Conservation (phyloP, 2,797 vertebrate genomes). For the Trichosurus vulpecula region DNA sequence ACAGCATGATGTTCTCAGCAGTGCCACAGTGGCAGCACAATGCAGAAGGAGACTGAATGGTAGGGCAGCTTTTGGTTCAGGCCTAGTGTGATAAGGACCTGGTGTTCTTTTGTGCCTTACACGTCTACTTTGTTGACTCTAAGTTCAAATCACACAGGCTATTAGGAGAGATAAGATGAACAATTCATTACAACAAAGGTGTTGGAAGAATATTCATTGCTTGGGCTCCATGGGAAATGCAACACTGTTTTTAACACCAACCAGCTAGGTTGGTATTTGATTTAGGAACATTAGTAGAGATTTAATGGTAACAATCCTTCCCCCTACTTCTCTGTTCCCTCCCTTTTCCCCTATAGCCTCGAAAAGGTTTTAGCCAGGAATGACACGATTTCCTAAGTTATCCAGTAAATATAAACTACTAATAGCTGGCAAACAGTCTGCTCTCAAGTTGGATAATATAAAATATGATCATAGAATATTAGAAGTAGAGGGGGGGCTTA, state of each 20-base stretch:
- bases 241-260: constrained; percentile 62
- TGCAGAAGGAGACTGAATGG: constrained; percentile 80
- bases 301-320: background rate
- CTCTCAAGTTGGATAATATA: background rate
- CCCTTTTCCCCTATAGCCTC: background rate
- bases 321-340: background rate
- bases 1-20: constrained; percentile 81
- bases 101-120: constrained; percentile 84
- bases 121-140: constrained; percentile 81
- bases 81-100: constrained; percentile 79
- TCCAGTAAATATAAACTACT: background rate
- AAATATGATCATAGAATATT: background rate
- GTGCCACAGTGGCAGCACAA: constrained; percentile 81
- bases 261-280: constrained; percentile 61
- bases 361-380: background rate
- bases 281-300: constrained; percentile 19
- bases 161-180: constrained; percentile 79
- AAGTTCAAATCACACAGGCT: constrained; percentile 82
- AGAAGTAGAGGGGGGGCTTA: background rate
- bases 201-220: constrained; percentile 69
- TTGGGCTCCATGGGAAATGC: constrained; percentile 62
- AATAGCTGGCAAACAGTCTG: background rate
- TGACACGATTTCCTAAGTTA: background rate
- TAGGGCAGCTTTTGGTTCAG: constrained; percentile 78
- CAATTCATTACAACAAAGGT: constrained; percentile 74